Percentiles rank a stretch among this genome's conserved stretches.
Conservation (phyloP, 1,140 invertebrate genomes). For the Drosophila nannoptera region DNA sequence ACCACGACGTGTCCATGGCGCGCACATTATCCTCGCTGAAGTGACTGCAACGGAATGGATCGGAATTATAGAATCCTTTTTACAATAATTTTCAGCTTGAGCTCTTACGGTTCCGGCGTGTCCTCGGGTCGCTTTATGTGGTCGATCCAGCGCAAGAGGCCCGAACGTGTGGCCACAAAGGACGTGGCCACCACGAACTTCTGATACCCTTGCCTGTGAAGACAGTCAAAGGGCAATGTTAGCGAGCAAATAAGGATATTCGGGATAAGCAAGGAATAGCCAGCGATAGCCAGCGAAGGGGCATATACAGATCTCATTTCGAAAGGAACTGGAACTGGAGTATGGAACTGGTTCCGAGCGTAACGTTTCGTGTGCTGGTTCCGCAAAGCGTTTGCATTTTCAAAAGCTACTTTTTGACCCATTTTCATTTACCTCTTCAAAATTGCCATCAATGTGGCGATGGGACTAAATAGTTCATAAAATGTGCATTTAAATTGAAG, state of each 20-base stretch:
- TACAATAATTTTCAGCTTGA: not conserved
- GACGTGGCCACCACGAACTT: conserved; percentile 91
- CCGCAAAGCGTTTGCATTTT: conserved; percentile 45
- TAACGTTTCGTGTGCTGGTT: conserved; percentile 24
- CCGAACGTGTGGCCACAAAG: conserved; percentile 94
- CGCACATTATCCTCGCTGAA: conserved; percentile 89
- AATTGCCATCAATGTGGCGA: conserved; percentile 91
- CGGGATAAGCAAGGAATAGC: not conserved
- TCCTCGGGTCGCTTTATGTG: conserved; percentile 81
- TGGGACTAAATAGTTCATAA: conserved; percentile 84
- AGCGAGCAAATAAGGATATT: conserved; percentile 7
- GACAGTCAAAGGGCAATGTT: conserved; percentile 18
- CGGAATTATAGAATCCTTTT: not conserved
- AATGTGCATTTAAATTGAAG: conserved; percentile 57
- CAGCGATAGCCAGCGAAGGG: not conserved
- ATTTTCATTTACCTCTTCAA: conserved; percentile 86
- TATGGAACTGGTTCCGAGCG: conserved; percentile 2
- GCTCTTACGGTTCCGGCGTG: conserved; percentile 83
- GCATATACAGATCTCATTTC: not conserved
- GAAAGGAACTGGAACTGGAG: not conserved
- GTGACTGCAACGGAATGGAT: conserved; percentile 81
- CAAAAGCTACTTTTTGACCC: conserved; percentile 43
- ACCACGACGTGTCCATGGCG: conserved; percentile 94
- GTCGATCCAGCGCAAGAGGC: conserved; percentile 91
- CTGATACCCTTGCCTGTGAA: conserved; percentile 89